Base-by-base conservation (phyloP, 2,113 vertebrate species). In the Melospiza georgiana region DNA sequence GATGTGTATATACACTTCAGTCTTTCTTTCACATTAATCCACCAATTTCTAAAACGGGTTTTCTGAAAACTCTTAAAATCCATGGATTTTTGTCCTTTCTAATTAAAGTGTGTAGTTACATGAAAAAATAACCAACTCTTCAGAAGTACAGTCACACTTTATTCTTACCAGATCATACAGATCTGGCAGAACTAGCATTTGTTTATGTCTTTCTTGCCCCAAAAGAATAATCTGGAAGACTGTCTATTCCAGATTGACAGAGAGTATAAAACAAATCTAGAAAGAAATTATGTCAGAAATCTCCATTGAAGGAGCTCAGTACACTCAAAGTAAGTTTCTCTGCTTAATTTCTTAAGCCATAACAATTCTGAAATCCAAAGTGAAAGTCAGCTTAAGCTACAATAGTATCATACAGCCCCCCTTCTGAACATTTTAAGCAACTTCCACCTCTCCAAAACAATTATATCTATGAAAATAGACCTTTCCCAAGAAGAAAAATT, bases 241-340 rank as follows among this genome's bases (percentile, higher is more conserved):
- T 35, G 27, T 5, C n/a, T 35, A 48, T 41, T 83, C 12, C n/a
- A 75, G 37, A 67, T 0, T 7, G 12, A 59, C 11, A 72, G 27
- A 25, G 5, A 28, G 6, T 0, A 0, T 12, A 76, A 48, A 2
- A 44, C 12, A 59, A 31, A 18, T 24, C 15, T 27, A 5, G 23
- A 74, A 19, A 43, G 14, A 84, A 87, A 33, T n/a, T 1, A 31
- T 6, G 41, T 8, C 11, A 59, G 72, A 59, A 1, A 67, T 13
- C 15, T 63, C 52, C n/a, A 18, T 20, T 67, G 62, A 39, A 67
- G 28, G 35, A 73, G 12, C 10, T 71, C 28, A n/a, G 15, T 33
- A 58, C 3, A 1, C 46, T 83, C 31, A 83, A 59, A 79, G 19
- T 9, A 54, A 19, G 11, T 39, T 39, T 54, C 15, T 9, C 4